Evolutionary conservation across 2,797 vertebrate species (phyloP), one percentile per base, ranked within the genome.

Genomic region (Ctenopoma multispine): DNA sequence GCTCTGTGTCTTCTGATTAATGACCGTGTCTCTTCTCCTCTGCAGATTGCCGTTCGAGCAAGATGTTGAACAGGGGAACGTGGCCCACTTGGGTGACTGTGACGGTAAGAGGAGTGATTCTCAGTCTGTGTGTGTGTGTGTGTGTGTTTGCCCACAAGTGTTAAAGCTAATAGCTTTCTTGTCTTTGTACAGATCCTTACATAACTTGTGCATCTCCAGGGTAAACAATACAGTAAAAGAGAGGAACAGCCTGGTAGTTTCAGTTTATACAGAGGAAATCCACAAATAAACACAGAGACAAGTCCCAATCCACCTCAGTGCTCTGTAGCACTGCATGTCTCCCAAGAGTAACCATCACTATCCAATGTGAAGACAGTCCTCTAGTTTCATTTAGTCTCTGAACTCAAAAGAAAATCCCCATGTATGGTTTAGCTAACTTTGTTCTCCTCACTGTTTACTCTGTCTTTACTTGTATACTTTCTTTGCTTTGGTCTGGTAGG

Each of bases 1-100:
- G 66, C 79, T 55, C 23, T 60, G 31, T 75, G 81, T 67, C 84
- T 48, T 63, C 72, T 92, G 90, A 93, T 91, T 81, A 91, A 92
- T 92, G 84, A 73, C 75, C 17, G 58, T 92, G 81, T 88, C 82
- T 90, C 76, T 54, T 82, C 78, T 89, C 80, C 63, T 75, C 82
- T 65, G 20, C 89, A 98, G 97, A 84, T 92, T 91, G 85, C 79
- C 93, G 21, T 98, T 98, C 20, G 96, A 98, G 89, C 97, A 99
- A 94, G 97, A 99, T 75, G 93, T 97, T 14, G 90, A 93, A 1
- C 95, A 96, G 1, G 92, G 95, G 75, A 97, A 95, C 89, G 97
- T 96, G 0, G 94, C 95, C 54, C 95, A 97, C 87, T 92, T 99
- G 90, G 96, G 96, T 9, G 97, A 97, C 92, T 99, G 97, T 34